Evolutionary conservation across 2,888 invertebrate genomes (phyloP).

Genomic region (Lasioglossum pauxillum): DNA sequence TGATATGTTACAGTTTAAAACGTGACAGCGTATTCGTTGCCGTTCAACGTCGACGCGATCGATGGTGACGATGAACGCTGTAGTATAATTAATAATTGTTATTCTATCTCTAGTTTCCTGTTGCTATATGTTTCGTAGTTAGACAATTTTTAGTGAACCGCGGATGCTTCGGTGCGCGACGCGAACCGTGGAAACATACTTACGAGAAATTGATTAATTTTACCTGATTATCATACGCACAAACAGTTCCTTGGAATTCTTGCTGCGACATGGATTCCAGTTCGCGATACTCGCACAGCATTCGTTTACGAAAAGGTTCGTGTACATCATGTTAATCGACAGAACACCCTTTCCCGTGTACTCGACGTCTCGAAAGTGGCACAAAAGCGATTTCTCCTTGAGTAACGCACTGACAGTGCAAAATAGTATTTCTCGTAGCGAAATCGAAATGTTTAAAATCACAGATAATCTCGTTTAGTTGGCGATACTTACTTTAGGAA

Average conservation of each 20-base stretch:
- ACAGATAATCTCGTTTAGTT: not conserved
- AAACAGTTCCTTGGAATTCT: conserved; percentile 43
- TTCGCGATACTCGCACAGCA: conserved; percentile 20
- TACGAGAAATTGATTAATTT: conserved; percentile 36
- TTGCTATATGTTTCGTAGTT: conserved; percentile 47
- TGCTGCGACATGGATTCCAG: not conserved
- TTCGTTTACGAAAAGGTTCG: conserved; percentile 31
- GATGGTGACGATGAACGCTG: conserved; percentile 17
- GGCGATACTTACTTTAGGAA: too few species aligned
- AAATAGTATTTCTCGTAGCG: not conserved
- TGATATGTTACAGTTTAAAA: conserved; percentile 20
- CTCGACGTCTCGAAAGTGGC: not conserved
- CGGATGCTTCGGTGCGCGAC: conserved; percentile 21
- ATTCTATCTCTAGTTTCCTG: conserved; percentile 33
- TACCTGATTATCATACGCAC: conserved; percentile 52
- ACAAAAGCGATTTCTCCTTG: not conserved
- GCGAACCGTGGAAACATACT: conserved; percentile 47
- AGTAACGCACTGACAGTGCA: not conserved
- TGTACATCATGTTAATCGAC: not conserved
- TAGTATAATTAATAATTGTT: conserved; percentile 20
- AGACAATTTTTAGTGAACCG: conserved; percentile 44
- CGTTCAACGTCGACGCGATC: not conserved
- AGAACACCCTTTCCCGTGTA: conserved; percentile 45
- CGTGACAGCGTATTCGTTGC: not conserved
- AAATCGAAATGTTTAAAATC: not conserved